Evolutionary conservation across 2,113 vertebrate species (phyloP), one percentile per base, ranked within the genome.

Genomic region (Prunella fulvescens): DNA sequence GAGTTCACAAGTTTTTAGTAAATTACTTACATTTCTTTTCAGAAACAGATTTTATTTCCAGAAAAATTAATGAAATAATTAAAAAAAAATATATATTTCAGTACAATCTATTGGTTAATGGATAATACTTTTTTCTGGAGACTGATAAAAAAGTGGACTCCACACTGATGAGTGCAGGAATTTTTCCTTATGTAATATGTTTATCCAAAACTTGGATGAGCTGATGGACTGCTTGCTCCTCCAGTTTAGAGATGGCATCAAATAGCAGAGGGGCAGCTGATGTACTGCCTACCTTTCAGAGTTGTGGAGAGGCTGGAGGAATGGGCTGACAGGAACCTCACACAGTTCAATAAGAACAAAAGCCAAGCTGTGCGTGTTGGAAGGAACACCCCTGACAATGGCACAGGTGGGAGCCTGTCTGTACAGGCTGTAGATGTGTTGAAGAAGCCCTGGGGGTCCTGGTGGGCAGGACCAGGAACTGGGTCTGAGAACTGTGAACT

Each of bases 301-400:
- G 12, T 17, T 18, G 26, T 14, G 44, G 40, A 64, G 40, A 35
- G 18, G 19, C n/a, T 87, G 86, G n/a, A 58, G 31, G 10, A 61
- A 22, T 11, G 31, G 17, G 12, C 51, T 74, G 28, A 14, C 3
- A 19, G 50, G 50, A 70, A 11, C 13, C 11, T 82, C 28, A 42
- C 28, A 29, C 28, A 51, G n/a, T 35, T 64, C 58, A 69, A 37
- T 37, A 37, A 16, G 11, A 54, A 65, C 24, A 50, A 89, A 69
- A 65, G 3, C 3, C 8, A 60, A 48, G 11, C 31, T 47, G 31
- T 40, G 22, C 7, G 10, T 0, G 0, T 15, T 39, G 54, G 42
- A 58, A 74, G 29, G 50, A 77, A 54, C 44, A 56, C 5, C 6
- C 3, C 22, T 81, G 57, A 6, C 44, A 47, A 11, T 6, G 20